A percentile compares a stretch with the other conserved stretches of the same genome.
Evolutionary conservation across 2,113 vertebrate genomes (phyloP).

Genomic region (Forbesichthys agassizii): DNA sequence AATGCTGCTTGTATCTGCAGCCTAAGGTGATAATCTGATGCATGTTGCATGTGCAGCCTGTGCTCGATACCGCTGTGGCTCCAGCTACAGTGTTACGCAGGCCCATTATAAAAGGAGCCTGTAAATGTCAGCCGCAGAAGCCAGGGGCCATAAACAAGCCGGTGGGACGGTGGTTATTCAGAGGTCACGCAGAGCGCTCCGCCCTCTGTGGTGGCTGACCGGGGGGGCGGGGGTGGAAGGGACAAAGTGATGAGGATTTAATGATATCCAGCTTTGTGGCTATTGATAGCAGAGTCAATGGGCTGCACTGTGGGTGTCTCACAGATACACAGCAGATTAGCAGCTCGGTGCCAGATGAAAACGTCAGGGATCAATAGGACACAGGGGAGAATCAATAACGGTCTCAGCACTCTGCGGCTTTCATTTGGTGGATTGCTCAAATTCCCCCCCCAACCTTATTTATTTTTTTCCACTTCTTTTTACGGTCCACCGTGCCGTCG

Average conservation of each 20-base stretch:
- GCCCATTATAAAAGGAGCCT: slow-evolving; percentile 61
- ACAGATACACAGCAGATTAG: slow-evolving; percentile 82
- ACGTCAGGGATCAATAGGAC: slow-evolving; percentile 83
- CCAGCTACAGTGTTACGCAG: slow-evolving; percentile 56
- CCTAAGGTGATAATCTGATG: slow-evolving; percentile 16
- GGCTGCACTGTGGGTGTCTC: slow-evolving; percentile 75
- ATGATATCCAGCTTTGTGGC: slow-evolving; percentile 80
- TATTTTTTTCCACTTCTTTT: neutral
- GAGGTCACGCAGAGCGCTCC: slow-evolving; percentile 71
- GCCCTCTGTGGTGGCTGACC: slow-evolving; percentile 59
- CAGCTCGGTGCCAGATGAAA: slow-evolving; percentile 79
- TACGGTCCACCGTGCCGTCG: slow-evolving; percentile 59
- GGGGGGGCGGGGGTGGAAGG: slow-evolving; percentile 40
- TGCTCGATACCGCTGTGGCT: slow-evolving; percentile 54
- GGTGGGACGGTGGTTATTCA: slow-evolving; percentile 68
- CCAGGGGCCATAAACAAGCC: slow-evolving; percentile 65
- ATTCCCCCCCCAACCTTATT: slow-evolving; percentile 13
- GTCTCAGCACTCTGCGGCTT: slow-evolving; percentile 69
- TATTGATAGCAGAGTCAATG: slow-evolving; percentile 81
- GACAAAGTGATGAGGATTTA: slow-evolving; percentile 81
- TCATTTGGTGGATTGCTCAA: slow-evolving; percentile 63
- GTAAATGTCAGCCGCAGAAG: slow-evolving; percentile 59
- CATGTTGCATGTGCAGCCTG: slow-evolving; percentile 24
- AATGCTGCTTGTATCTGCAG: too few relatives aligned
- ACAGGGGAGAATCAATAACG: slow-evolving; percentile 81